These are phyloP conservation scores for Atta texana DNA, from an alignment of 1,140 invertebrate genomes.

Conservation along the genomic window DNA sequence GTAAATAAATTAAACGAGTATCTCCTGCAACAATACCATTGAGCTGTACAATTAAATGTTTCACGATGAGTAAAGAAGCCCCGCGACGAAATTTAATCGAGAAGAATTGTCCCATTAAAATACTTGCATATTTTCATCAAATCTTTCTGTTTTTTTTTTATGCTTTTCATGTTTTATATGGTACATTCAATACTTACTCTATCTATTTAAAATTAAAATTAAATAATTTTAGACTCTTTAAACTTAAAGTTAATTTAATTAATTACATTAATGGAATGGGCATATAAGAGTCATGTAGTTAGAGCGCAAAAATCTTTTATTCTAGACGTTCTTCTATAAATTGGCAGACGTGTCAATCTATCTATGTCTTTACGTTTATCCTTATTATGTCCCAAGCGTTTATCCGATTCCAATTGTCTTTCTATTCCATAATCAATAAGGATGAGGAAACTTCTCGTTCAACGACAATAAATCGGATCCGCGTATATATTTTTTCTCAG, in stretches of 20 bases:
- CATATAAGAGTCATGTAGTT: too few species aligned
- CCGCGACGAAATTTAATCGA: background rate
- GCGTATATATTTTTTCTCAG: constrained; percentile 10
- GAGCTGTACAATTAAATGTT: constrained; percentile 7
- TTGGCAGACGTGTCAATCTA: too few species aligned
- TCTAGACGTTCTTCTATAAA: too few species aligned
- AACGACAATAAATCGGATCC: constrained; percentile 48
- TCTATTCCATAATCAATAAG: constrained; percentile 38
- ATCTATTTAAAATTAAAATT: constrained; percentile 1
- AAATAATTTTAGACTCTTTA: too few species aligned
- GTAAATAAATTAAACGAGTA: constrained; percentile 44
- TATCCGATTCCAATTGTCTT: background rate
- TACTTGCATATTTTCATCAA: background rate
- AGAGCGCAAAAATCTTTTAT: too few species aligned
- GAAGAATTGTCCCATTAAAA: background rate
- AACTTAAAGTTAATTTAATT: too few species aligned
- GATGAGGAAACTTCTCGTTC: constrained; percentile 14
- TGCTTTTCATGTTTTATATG: background rate
- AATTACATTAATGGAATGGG: too few species aligned
- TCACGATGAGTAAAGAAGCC: background rate
- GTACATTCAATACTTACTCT: background rate
- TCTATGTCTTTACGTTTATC: constrained; percentile 29
- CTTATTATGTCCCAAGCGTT: constrained; percentile 15
- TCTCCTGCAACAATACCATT: background rate
- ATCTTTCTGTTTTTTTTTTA: background rate